phyloP scores from a whole-genome alignment of 2,113 vertebrate genomes.

The Saimiri boliviensis region DNA sequence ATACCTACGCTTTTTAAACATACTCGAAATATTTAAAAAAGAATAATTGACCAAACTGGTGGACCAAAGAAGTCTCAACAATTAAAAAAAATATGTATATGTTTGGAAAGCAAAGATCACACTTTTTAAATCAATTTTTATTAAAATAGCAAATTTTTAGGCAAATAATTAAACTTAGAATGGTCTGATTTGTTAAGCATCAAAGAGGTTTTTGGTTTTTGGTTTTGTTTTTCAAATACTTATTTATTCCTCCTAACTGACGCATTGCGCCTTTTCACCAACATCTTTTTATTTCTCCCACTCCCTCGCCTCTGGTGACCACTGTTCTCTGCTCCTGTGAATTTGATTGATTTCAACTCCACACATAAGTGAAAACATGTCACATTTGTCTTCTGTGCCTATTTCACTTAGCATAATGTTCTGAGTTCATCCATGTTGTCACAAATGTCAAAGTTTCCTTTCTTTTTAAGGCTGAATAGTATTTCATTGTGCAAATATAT shows the following conservation, averaged over 20 bases:
- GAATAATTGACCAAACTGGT: not conserved
- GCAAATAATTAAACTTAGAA: not conserved
- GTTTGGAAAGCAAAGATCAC: not conserved
- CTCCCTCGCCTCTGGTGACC: not conserved
- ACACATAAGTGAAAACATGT: not conserved
- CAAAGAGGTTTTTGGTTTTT: not conserved
- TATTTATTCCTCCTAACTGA: not conserved
- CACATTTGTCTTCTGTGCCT: not conserved
- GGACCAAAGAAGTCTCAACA: not conserved
- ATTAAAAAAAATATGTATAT: not conserved
- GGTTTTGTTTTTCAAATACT: not conserved
- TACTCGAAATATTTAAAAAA: slow-evolving; percentile 7
- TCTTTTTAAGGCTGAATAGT: not conserved
- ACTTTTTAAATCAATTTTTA: not conserved
- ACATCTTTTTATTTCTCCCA: not conserved
- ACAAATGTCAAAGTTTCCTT: not conserved
- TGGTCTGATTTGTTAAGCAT: not conserved
- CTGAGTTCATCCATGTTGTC: not conserved
- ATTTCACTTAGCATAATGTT: not conserved
- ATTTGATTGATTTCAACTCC: not conserved
- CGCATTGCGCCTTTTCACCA: not conserved
- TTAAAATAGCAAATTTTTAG: not conserved
- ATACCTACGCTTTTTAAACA: not conserved
- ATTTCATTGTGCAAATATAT: not conserved
- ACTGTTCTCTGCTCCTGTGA: not conserved